Percentiles rank a stretch among this genome's conserved stretches.
phyloP scores from a whole-genome alignment of 1,140 invertebrate genomes.

The Drosophila melanogaster region DNA sequence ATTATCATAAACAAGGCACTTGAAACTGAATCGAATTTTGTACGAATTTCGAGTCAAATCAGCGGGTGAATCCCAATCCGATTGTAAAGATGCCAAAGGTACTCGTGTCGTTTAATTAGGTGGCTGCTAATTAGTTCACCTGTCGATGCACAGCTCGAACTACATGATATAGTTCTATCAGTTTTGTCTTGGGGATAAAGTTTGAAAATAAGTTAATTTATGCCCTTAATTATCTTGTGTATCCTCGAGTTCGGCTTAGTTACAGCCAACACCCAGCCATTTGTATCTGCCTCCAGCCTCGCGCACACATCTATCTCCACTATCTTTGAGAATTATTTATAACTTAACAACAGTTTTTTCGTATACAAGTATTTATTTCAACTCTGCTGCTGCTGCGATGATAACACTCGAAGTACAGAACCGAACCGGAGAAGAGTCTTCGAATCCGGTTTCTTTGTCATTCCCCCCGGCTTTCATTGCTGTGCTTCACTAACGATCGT shows the following conservation, averaged over 20 bases:
- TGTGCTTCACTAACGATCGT: constrained; percentile 25
- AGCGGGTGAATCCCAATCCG: constrained; percentile 29
- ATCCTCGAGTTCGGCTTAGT: background rate
- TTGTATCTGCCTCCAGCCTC: constrained; percentile 8
- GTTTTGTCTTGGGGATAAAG: no score
- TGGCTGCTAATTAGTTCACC: constrained; percentile 53
- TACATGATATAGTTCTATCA: background rate
- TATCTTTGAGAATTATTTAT: constrained; percentile 39
- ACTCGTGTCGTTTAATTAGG: constrained; percentile 54
- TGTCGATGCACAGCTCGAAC: constrained; percentile 15
- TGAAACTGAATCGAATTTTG: constrained; percentile 8
- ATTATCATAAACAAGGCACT: constrained; percentile 53
- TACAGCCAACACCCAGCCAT: constrained; percentile 2
- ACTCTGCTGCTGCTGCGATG: constrained; percentile 48
- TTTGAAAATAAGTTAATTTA: background rate
- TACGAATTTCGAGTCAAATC: constrained; percentile 63
- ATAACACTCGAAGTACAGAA: constrained; percentile 32
- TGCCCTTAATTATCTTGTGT: background rate
- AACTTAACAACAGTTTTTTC: constrained; percentile 33
- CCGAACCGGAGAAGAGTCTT: constrained; percentile 58
- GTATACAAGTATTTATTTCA: constrained; percentile 21
- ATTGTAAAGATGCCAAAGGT: constrained; percentile 20
- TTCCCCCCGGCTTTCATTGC: constrained; percentile 22
- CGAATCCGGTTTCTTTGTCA: constrained; percentile 71
- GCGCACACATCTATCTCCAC: constrained; percentile 11